These are phyloP conservation scores for Thunnus thynnus DNA, from an alignment of 2,113 vertebrate species.

Conservation along the genomic window DNA sequence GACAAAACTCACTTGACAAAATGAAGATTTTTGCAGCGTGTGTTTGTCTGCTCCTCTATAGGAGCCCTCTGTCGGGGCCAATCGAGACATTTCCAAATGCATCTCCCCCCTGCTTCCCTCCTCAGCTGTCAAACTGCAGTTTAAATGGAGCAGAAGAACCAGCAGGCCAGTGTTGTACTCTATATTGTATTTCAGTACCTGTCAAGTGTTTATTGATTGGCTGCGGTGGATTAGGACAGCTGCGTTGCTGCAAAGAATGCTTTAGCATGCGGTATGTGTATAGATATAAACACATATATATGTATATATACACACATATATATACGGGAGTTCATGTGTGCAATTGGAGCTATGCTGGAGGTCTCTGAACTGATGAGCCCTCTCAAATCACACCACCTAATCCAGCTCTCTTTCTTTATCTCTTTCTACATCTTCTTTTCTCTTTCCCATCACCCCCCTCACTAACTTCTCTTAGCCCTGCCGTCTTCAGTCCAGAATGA, in stretches of 20 bases:
- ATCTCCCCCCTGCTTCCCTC: constrained; percentile 16
- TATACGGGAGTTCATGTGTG: constrained; percentile 15
- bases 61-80: constrained; percentile 21
- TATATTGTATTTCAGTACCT: constrained; percentile 75
- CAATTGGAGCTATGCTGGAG: constrained; percentile 12
- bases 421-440: constrained; percentile 26
- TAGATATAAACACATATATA: neutral
- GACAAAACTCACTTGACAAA: neutral
- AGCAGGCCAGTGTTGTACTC: constrained; percentile 57
- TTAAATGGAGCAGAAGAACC: constrained; percentile 69
- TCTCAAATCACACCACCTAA: constrained; percentile 27
- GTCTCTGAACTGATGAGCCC: constrained; percentile 18
- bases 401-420: constrained; percentile 42
- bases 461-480: constrained; percentile 51
- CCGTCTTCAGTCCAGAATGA: constrained; percentile 66
- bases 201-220: constrained; percentile 80
- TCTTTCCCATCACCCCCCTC: constrained; percentile 34
- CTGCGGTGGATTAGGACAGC: constrained; percentile 70
- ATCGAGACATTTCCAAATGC: constrained; percentile 52
- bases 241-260: constrained; percentile 44
- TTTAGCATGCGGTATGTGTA: constrained; percentile 10
- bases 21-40: neutral
- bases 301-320: neutral
- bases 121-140: constrained; percentile 62
- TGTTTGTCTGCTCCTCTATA: neutral